A percentile compares a stretch with the other conserved stretches of the same genome.
These are phyloP conservation scores for Hemithea aestivaria DNA, from an alignment of 2,888 invertebrate genomes.

Conservation along the genomic window DNA sequence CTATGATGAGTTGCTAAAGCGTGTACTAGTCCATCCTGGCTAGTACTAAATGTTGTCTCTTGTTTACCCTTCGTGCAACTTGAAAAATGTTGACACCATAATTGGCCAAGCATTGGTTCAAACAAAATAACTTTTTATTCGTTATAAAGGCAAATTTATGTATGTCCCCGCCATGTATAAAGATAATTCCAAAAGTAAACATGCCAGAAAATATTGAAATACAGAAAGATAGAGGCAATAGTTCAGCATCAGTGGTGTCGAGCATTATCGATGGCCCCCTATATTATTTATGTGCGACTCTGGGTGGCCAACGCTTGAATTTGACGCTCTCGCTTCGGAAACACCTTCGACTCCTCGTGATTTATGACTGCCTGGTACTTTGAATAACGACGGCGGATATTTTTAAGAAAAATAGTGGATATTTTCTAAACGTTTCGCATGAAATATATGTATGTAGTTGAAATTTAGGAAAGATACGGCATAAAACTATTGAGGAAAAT, in stretches of 20 bases:
- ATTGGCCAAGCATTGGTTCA: too few species aligned
- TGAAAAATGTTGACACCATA: too few species aligned
- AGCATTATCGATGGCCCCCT: conserved; percentile 50
- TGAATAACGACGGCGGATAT: conserved; percentile 20
- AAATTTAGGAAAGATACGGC: too few species aligned
- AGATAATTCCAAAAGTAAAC: conserved; percentile 22
- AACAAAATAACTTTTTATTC: too few species aligned
- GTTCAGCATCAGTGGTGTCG: conserved; percentile 42
- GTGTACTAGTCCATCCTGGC: too few species aligned
- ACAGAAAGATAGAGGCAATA: conserved; percentile 35
- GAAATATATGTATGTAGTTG: too few species aligned
- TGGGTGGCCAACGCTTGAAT: conserved; percentile 42
- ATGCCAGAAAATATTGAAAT: conserved; percentile 41
- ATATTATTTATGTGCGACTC: conserved; percentile 65
- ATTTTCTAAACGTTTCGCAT: conserved; percentile 3
- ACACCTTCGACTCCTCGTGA: conserved; percentile 47
- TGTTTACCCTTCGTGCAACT: too few species aligned
- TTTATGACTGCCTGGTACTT: conserved; percentile 42
- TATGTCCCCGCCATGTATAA: conserved; percentile 4
- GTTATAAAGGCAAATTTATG: too few species aligned
- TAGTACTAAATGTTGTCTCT: too few species aligned
- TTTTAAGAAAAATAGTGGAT: conserved; percentile 22
- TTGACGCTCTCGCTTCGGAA: conserved; percentile 50
- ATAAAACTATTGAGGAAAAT: too few species aligned
- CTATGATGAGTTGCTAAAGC: too few species aligned